Conservation (phyloP, 2,888 invertebrate genomes). For the Ashinkailepas kermadecensis region DNA sequence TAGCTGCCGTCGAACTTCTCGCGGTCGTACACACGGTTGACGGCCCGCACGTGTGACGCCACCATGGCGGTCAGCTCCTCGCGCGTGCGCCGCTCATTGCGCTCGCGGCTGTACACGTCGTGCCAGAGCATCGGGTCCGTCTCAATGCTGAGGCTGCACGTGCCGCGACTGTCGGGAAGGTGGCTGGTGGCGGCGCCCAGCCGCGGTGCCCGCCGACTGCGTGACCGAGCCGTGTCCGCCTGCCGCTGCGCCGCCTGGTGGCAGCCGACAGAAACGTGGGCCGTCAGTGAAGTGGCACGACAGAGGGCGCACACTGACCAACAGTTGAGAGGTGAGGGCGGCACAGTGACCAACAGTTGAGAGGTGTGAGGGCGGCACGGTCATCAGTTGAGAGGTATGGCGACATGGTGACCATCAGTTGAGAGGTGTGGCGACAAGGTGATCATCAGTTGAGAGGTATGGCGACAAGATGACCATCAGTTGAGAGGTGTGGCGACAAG, state of each 20-base stretch:
- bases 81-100: constrained; percentile 67
- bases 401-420: too few species aligned
- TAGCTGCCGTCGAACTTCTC: constrained; percentile 79
- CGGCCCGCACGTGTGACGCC: constrained; percentile 96
- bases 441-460: too few species aligned
- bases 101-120: constrained; percentile 62
- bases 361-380: too few species aligned
- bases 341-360: too few species aligned
- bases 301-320: too few species aligned
- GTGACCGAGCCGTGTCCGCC: not conserved
- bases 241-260: not conserved
- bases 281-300: too few species aligned
- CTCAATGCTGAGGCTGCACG: constrained; percentile 93
- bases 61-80: constrained; percentile 96
- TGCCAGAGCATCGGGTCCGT: constrained; percentile 97
- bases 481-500: too few species aligned
- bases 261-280: too few species aligned
- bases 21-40: constrained; percentile 92
- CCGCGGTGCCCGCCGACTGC: not conserved
- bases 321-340: too few species aligned
- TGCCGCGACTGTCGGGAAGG: constrained; percentile 53
- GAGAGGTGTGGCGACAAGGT: too few species aligned
- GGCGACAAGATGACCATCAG: too few species aligned
- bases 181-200: constrained; percentile 28
- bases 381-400: too few species aligned